Evolutionary conservation across 2,888 invertebrate genomes (phyloP).

Genomic region (Arrhopalites spinosus): DNA sequence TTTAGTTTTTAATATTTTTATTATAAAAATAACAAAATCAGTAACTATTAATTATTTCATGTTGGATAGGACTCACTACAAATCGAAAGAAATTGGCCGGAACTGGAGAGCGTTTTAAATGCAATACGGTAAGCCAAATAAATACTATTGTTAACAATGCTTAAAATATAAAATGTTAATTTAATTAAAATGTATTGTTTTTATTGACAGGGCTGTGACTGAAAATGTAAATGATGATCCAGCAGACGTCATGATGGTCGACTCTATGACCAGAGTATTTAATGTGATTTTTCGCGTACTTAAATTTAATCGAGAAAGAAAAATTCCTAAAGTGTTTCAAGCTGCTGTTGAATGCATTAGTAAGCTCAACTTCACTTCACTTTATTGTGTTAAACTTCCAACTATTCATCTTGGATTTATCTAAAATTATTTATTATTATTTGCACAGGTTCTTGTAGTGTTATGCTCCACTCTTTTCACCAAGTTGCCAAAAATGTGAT

Average conservation of each 20-base stretch:
- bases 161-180: slow-evolving; percentile 43
- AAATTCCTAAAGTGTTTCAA: slow-evolving; percentile 50
- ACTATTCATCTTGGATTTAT: too few relatives aligned
- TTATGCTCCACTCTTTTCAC: slow-evolving; percentile 50
- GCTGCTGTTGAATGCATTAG: slow-evolving; percentile 55
- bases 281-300: slow-evolving; percentile 50
- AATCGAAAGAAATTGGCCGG: slow-evolving; percentile 45
- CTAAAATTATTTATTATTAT: too few relatives aligned
- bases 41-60: not conserved
- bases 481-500: slow-evolving; percentile 49
- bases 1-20: not conserved
- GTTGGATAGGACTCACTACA: slow-evolving; percentile 43
- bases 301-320: slow-evolving; percentile 47
- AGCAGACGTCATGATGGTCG: slow-evolving; percentile 50
- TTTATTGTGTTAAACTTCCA: too few relatives aligned
- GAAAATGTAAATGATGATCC: slow-evolving; percentile 54
- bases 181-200: too few relatives aligned
- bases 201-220: slow-evolving; percentile 40
- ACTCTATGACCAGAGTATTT: slow-evolving; percentile 52
- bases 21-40: not conserved
- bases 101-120: slow-evolving; percentile 50
- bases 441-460: slow-evolving; percentile 51
- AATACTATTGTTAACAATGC: slow-evolving; percentile 11
- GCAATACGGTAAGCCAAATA: slow-evolving; percentile 36
- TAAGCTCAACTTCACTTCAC: too few relatives aligned